Evolutionary conservation across 2,113 vertebrate species (phyloP), one percentile per base, ranked within the genome.

Genomic region (Lepus europaeus): DNA sequence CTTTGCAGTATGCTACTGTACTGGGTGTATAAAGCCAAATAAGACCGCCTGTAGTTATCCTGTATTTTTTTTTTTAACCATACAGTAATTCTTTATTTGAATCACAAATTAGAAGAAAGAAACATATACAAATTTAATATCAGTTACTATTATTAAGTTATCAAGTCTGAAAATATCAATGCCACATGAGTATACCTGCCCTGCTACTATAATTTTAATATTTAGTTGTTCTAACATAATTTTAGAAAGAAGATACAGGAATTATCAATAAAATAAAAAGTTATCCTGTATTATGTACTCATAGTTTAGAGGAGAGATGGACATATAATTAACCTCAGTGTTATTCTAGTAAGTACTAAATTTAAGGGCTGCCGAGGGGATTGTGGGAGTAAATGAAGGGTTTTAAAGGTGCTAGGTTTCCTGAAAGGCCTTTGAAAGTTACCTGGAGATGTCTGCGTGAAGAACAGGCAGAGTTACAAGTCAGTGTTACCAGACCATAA

Each of bases 81-180:
- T 10, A 3, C 29, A 56, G 27, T 96, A 87, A 64, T 61, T 63
- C n/a, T 85, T 63, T 33, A 68, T 31, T 19, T 69, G 27, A 0
- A 77, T 61, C 10, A 80, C 78, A 49, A 79, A 39, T 11, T 69
- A 49, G 79, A 86, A 36, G 7, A 93, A 80, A 74, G 64, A 89
- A 64, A 73, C 7, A 56, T 19, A 59, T 74, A 19, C 69, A 91
- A 78, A 3, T 61, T 94, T 77, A 84, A 33, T 91, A 91, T 72
- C 69, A 84, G 66, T 63, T 19, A 39, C 29, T 96, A 68, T n/a
- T 63, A 80, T 49, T 80, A 77, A 73, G 27, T 84, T 39, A 36
- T 84, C 36, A 84, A 85, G 7, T 39, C 56, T 84, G 56, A 94
- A 87, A 89, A 53, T 76, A 83, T 17, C 45, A 87, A 68, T 74